Evolutionary conservation across 2,113 vertebrate species (phyloP).

Genomic region (Saguinus imperator): DNA sequence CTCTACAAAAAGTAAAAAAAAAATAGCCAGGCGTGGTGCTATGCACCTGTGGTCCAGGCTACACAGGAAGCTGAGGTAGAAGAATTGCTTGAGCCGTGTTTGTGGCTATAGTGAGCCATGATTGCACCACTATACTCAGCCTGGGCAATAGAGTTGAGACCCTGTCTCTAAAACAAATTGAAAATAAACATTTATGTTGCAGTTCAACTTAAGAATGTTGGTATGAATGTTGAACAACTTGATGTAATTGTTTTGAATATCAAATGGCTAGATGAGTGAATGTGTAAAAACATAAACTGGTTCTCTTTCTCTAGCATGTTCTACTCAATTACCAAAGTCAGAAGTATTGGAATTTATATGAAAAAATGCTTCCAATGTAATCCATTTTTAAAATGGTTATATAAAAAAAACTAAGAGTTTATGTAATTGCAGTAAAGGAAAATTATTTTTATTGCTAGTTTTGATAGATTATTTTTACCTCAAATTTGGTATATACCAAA

Average conservation of each 20-base stretch:
- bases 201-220: slow-evolving; percentile 49
- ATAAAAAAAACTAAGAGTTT: slow-evolving; percentile 47
- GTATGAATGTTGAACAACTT: slow-evolving; percentile 35
- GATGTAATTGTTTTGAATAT: slow-evolving; percentile 68
- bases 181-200: neutral
- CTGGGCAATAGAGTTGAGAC: too few relatives aligned
- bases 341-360: slow-evolving; percentile 20
- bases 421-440: slow-evolving; percentile 52
- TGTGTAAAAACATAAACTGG: slow-evolving; percentile 48
- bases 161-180: too few relatives aligned
- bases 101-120: too few relatives aligned
- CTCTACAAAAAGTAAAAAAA: too few relatives aligned
- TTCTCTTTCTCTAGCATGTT: slow-evolving; percentile 36
- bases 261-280: slow-evolving; percentile 57
- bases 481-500: slow-evolving; percentile 60
- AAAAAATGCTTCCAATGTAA: slow-evolving; percentile 61
- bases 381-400: slow-evolving; percentile 65
- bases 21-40: too few relatives aligned
- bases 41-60: too few relatives aligned
- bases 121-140: too few relatives aligned
- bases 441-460: slow-evolving; percentile 67
- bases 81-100: too few relatives aligned
- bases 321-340: slow-evolving; percentile 68
- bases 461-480: slow-evolving; percentile 75
- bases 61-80: too few relatives aligned